Base-by-base conservation (phyloP, 2,888 invertebrate species). In the Leptodirus hochenwartii region DNA sequence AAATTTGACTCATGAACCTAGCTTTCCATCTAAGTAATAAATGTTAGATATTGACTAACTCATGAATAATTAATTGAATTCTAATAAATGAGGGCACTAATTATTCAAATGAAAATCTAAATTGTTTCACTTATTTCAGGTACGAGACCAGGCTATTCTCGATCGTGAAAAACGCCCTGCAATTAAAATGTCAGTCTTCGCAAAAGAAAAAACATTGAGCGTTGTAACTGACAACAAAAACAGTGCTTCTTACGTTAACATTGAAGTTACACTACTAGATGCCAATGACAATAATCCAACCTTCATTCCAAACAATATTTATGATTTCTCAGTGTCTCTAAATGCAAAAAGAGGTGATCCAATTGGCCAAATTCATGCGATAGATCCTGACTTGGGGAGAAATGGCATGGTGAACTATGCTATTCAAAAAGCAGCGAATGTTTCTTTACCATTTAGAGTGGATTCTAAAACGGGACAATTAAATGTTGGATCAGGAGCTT, bases 221-320 rank as follows among this genome's bases (percentile, higher is more conserved):
- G 68, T 79, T 2, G 68, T 74, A 1, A 53, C 59, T 1, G 69
- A 63, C 11, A 15, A 29, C 17, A 60, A 56, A 35, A 43, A 55
- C 25, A 51, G 49, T 1, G 49, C 53, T 10, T 65, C 66, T 25
- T 62, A 61, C 14, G 84, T 82, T 0, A 67, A 67, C 22, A 78
- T 87, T 0, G 81, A 82, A 56, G 77, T 90, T 1, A 76, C 78
- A 0, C 53, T 90, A 15, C 58, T 81, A 0, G 90, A 91, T 48
- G 81, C 88, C 10, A 91, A 91, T 47, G 90, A 91, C 48, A 88
- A 90, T 44, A 81, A 80, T 42, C 90, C 91, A 1, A 70, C 71
- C 15, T 90, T 88, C 46, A 65, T 80, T 14, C 79, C 82, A 3
- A 77, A 71, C 32, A 85, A 85, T 51, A 59, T 85, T 4, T 87